These are phyloP conservation scores for Stigmatopora nigra DNA, from an alignment of 2,113 vertebrate genomes.

Conservation along the genomic window DNA sequence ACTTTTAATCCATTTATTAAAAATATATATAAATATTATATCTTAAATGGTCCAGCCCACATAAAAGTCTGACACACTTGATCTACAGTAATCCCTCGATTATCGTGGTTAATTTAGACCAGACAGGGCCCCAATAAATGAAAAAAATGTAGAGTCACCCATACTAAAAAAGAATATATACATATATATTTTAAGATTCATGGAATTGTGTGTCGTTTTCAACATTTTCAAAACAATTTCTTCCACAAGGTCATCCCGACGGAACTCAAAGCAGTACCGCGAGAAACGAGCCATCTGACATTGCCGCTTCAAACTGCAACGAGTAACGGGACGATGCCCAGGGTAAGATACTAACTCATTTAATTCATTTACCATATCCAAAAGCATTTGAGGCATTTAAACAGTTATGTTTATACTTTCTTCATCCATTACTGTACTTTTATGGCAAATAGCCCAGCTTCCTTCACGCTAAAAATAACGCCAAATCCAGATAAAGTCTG, in stretches of 20 bases:
- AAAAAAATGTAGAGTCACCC: no score
- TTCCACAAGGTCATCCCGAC: constrained; percentile 28
- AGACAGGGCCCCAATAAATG: no score
- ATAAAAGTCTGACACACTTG: no score
- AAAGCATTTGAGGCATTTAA: neutral
- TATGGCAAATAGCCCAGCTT: constrained; percentile 5
- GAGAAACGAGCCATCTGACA: constrained; percentile 58
- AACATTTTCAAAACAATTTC: constrained; percentile 11
- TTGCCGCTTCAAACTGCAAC: constrained; percentile 46
- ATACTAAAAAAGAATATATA: no score
- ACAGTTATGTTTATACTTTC: neutral
- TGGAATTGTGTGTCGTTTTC: neutral
- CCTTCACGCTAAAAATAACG: constrained; percentile 4
- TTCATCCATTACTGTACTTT: neutral
- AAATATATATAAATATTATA: no score
- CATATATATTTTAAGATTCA: neutral
- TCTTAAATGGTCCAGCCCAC: no score
- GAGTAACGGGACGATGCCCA: constrained; percentile 47
- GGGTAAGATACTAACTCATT: constrained; percentile 35
- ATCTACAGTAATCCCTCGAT: neutral
- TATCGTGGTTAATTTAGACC: no score
- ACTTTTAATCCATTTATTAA: no score
- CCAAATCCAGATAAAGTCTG: constrained; percentile 1
- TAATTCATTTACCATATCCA: neutral
- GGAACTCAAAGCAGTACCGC: constrained; percentile 49